Percentiles rank a stretch among this genome's conserved stretches.
Evolutionary conservation across 2,888 invertebrate genomes (phyloP).

Genomic region (Polymixis lichenea): DNA sequence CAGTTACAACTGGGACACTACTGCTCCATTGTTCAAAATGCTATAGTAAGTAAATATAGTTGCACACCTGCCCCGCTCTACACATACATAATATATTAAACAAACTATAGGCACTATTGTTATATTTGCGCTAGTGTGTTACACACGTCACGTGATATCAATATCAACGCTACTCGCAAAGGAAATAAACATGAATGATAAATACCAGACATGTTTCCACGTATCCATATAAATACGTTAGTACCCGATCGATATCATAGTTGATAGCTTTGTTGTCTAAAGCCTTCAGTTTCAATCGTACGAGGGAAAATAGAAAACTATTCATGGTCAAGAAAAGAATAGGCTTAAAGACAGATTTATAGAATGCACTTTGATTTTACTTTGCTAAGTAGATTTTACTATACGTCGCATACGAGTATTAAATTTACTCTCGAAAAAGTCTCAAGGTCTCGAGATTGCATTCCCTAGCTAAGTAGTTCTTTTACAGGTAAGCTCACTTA

Average conservation of each 20-base stretch:
- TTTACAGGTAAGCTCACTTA: background rate
- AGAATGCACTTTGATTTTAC: background rate
- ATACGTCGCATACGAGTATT: background rate
- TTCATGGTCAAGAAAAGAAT: background rate
- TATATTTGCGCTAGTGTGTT: slow-evolving; percentile 8
- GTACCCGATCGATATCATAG: slow-evolving; percentile 37
- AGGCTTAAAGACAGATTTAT: background rate
- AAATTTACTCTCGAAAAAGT: background rate
- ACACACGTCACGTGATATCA: slow-evolving; percentile 41
- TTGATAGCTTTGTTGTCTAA: slow-evolving; percentile 12
- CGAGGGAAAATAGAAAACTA: background rate
- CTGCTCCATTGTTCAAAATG: background rate
- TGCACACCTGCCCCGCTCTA: slow-evolving; percentile 17
- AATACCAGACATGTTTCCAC: slow-evolving; percentile 35
- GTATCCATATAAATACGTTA: slow-evolving; percentile 23
- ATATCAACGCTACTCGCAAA: slow-evolving; percentile 37
- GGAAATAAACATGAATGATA: slow-evolving; percentile 51
- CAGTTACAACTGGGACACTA: too few species aligned
- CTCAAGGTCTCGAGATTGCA: background rate
- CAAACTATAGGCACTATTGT: background rate
- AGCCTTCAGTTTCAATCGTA: slow-evolving; percentile 6
- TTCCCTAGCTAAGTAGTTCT: background rate
- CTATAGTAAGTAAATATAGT: slow-evolving; percentile 15
- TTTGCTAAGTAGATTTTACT: too few species aligned
- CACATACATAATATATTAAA: slow-evolving; percentile 7